Evolutionary conservation across 2,113 vertebrate genomes (phyloP).

Genomic region (Phodopus roborovskii): DNA sequence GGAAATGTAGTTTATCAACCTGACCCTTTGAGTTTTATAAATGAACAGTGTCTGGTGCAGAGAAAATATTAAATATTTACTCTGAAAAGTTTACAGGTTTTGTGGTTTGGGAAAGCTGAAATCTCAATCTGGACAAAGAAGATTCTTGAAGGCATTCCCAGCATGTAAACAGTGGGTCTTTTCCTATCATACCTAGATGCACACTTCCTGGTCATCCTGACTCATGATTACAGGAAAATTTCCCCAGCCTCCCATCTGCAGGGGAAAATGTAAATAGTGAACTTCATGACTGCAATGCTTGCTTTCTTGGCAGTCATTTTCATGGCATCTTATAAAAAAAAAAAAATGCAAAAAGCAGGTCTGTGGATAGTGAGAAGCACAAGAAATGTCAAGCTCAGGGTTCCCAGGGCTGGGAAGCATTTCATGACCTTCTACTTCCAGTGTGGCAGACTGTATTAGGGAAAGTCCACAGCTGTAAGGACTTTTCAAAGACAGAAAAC

Average conservation of each 20-base stretch:
- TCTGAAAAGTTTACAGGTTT: not conserved
- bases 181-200: not conserved
- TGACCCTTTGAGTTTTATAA: not conserved
- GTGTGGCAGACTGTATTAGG: not conserved
- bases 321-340: not conserved
- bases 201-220: not conserved
- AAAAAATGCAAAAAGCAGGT: not conserved
- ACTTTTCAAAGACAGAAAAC: not conserved
- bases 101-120: not conserved
- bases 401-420: not conserved
- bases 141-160: not conserved
- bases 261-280: not conserved
- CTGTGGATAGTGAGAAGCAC: slow-evolving; percentile 28
- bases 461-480: not conserved
- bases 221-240: not conserved
- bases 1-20: too few relatives aligned
- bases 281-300: not conserved
- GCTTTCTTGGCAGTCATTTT: not conserved
- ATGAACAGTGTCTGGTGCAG: not conserved
- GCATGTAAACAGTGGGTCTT: not conserved
- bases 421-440: not conserved
- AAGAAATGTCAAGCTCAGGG: not conserved
- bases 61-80: not conserved
- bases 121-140: too few relatives aligned
- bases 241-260: not conserved